Evolutionary conservation across 1,140 invertebrate species (phyloP).

Genomic region (Pentalonia nigronervosa): DNA sequence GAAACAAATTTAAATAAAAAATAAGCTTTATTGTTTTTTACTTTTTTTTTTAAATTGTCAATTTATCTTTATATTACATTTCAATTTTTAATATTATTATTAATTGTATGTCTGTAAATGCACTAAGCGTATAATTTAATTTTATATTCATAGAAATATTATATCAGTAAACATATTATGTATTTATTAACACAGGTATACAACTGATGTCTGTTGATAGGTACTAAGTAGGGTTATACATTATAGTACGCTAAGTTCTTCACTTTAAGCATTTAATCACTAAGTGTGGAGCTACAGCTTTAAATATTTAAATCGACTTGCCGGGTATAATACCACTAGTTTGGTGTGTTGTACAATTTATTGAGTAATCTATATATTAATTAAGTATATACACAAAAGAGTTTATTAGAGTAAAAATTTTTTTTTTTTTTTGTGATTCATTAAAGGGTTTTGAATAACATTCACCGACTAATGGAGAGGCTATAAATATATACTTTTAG

Average conservation of each 20-base stretch:
- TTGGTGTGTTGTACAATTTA: neutral
- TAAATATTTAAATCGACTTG: neutral
- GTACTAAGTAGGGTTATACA: neutral
- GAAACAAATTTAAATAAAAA: too few relatives aligned
- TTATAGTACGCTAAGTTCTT: neutral
- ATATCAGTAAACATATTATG: too few relatives aligned
- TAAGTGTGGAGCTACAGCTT: neutral
- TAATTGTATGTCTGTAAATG: too few relatives aligned
- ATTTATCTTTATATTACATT: too few relatives aligned
- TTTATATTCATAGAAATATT: too few relatives aligned
- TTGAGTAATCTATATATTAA: neutral
- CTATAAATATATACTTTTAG: neutral
- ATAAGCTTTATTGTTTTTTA: too few relatives aligned
- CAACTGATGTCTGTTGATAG: neutral
- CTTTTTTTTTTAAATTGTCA: too few relatives aligned
- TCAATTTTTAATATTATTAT: too few relatives aligned
- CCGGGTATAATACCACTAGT: neutral
- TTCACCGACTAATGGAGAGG: neutral
- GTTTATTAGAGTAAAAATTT: neutral
- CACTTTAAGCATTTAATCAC: neutral
- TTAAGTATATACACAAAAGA: neutral
- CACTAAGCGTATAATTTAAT: too few relatives aligned
- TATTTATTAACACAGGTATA: neutral
- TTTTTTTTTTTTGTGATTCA: neutral
- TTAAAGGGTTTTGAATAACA: neutral